Evolutionary conservation across 2,797 vertebrate genomes (phyloP), one percentile per base, ranked within the genome.

Genomic region (Muscicapa striata): DNA sequence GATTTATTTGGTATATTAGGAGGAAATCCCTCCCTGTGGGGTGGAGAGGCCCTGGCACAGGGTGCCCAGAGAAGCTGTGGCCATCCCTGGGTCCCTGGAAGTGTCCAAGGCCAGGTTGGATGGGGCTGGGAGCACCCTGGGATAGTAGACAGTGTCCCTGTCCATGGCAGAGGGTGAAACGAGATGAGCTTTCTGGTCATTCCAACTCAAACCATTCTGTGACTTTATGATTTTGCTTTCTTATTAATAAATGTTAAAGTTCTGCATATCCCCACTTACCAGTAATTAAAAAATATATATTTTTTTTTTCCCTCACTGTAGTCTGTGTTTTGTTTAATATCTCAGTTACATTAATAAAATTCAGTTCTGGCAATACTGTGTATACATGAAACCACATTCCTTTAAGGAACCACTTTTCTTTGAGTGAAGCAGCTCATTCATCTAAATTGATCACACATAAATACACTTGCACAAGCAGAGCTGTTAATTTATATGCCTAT

Each of bases 121-220:
- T 0, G 0, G 43, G 27, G 13, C 6, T 57, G 45, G 70, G 57
- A 76, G 10, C 0, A 1, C 0, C 16, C 36, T 63, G 79, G 36
- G 27, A 0, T 0, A 2, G 43, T 11, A n/a, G 49, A 4, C 40
- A 17, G 8, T 52, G 43, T 58, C 58, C 43, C 51, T 69, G 72
- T 9, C 18, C 43, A 22, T 13, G 36, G 43, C 16, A 49, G 8
- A 15, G 6, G 5, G 0, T 29, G 51, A 21, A 26, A 46, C 15
- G 15, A 11, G 9, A 34, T 30, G n/a, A 0, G 1, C 7, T 70
- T 46, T 22, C 1, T 4, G 29, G 10, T 83, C 20, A 17, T 58
- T 58, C 8, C 12, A 64, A 3, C 7, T 1, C n/a, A 58, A 58
- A 52, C 7, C 24, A 19, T 34, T 70, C 29, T 19, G 24, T 34